Percentiles rank a stretch among this genome's conserved stretches.
Conservation (phyloP, 2,113 vertebrate species). For the Chaetura pelagica region DNA sequence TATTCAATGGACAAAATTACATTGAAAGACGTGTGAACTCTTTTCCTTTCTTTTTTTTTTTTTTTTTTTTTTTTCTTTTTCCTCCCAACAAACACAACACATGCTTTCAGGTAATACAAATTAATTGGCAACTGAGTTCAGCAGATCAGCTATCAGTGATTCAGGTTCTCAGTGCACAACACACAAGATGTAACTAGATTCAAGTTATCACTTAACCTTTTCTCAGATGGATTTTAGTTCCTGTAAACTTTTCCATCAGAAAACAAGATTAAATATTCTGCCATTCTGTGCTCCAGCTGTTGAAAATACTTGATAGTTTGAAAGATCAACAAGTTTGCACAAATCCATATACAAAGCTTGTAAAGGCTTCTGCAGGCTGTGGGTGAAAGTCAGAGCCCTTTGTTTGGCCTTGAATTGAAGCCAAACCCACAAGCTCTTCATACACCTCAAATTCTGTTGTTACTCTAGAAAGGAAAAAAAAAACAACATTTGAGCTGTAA, state of each 20-base stretch:
- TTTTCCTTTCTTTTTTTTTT: background rate
- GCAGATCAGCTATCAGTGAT: background rate
- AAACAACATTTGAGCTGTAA: conserved; percentile 53
- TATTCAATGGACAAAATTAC: background rate
- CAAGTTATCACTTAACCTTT: background rate
- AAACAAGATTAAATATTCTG: background rate
- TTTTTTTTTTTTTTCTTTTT: background rate
- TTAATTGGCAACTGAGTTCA: background rate
- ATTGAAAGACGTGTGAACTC: background rate
- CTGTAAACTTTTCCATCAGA: background rate
- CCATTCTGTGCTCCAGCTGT: background rate
- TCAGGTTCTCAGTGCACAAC: background rate
- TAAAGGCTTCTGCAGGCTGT: background rate
- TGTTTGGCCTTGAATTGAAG: conserved; percentile 63
- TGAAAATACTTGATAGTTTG: background rate
- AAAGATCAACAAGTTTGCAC: conserved; percentile 28
- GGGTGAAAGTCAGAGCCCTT: conserved; percentile 20
- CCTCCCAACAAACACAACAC: background rate
- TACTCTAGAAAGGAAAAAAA: background rate
- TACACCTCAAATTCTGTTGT: conserved; percentile 40
- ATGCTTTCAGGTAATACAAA: background rate
- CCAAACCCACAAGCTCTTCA: conserved; percentile 16
- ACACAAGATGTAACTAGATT: background rate
- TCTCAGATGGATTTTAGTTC: background rate
- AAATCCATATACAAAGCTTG: background rate